Evolutionary conservation across 1,140 invertebrate species (phyloP).

Genomic region (Drosophila sechellia): DNA sequence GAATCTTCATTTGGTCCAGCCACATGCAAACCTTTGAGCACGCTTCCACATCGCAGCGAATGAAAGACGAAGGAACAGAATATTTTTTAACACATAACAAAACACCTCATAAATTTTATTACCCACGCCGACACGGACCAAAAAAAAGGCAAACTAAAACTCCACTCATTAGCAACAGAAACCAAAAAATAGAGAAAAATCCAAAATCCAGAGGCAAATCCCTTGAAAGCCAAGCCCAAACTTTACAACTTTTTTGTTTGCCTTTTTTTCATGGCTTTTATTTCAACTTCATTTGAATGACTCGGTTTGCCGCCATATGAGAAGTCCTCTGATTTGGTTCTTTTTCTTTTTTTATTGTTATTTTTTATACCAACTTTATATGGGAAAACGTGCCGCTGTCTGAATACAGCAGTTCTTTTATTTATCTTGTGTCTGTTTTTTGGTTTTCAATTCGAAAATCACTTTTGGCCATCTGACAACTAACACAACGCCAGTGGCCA

Average conservation of each 20-base stretch:
- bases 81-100: slow-evolving; percentile 72
- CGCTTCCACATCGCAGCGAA: slow-evolving; percentile 30
- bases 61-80: slow-evolving; percentile 23
- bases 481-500: slow-evolving; percentile 51
- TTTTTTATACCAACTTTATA: slow-evolving; percentile 37
- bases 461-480: slow-evolving; percentile 52
- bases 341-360: slow-evolving; percentile 21
- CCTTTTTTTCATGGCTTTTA: slow-evolving; percentile 17
- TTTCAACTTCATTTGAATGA: slow-evolving; percentile 56
- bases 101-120: slow-evolving; percentile 81
- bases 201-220: slow-evolving; percentile 33
- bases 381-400: slow-evolving; percentile 45
- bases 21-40: slow-evolving; percentile 33
- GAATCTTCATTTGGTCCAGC: slow-evolving; percentile 43
- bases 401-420: slow-evolving; percentile 32
- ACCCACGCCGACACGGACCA: slow-evolving; percentile 36
- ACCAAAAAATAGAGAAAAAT: slow-evolving; percentile 18
- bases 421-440: slow-evolving; percentile 18
- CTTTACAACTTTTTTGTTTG: slow-evolving; percentile 36
- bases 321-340: slow-evolving; percentile 21
- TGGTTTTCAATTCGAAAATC: slow-evolving; percentile 52
- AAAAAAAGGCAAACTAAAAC: slow-evolving; percentile 37
- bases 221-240: slow-evolving; percentile 47
- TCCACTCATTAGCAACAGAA: slow-evolving; percentile 65
- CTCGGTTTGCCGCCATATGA: slow-evolving; percentile 25